phyloP scores from a whole-genome alignment of 2,797 vertebrate genomes.

The Mormyrops attenuatus region DNA sequence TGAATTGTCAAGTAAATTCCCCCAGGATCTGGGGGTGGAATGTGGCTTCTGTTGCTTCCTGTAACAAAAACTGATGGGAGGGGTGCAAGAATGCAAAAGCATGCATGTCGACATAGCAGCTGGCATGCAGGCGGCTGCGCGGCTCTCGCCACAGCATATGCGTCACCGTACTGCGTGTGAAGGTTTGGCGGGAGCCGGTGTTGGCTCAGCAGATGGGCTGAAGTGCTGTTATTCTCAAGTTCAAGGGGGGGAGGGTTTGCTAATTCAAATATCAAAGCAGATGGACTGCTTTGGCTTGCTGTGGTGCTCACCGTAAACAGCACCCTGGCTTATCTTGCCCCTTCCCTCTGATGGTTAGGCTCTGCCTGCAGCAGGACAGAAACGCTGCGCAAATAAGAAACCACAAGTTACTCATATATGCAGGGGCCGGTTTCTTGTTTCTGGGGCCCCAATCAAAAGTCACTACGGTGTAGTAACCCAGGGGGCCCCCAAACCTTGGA shows the following conservation, averaged over 20 bases:
- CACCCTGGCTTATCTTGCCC: slow-evolving; percentile 37
- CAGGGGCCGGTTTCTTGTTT: background rate
- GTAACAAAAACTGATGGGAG: slow-evolving; percentile 51
- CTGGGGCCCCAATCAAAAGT: background rate
- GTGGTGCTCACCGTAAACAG: slow-evolving; percentile 82
- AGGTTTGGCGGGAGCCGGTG: slow-evolving; percentile 85
- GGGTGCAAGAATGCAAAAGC: slow-evolving; percentile 74
- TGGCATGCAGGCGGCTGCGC: slow-evolving; percentile 87
- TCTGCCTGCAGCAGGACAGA: background rate
- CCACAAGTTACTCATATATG: background rate
- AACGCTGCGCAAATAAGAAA: background rate
- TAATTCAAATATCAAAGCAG: slow-evolving; percentile 93
- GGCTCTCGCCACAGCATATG: slow-evolving; percentile 93
- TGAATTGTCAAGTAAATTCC: background rate
- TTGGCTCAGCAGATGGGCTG: slow-evolving; percentile 88
- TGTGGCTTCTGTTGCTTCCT: background rate
- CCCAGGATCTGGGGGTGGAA: background rate
- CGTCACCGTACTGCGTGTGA: slow-evolving; percentile 82
- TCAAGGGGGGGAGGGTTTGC: slow-evolving; percentile 70
- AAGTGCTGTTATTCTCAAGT: slow-evolving; percentile 90
- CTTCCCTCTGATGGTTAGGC: slow-evolving; percentile 39
- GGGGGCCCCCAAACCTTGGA: background rate
- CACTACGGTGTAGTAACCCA: background rate
- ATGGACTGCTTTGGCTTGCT: slow-evolving; percentile 82
- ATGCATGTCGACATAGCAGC: slow-evolving; percentile 92